Percentiles rank a stretch among this genome's conserved stretches.
Conservation (phyloP, 2,797 vertebrate genomes). For the Hyperoplus lanceolatus region DNA sequence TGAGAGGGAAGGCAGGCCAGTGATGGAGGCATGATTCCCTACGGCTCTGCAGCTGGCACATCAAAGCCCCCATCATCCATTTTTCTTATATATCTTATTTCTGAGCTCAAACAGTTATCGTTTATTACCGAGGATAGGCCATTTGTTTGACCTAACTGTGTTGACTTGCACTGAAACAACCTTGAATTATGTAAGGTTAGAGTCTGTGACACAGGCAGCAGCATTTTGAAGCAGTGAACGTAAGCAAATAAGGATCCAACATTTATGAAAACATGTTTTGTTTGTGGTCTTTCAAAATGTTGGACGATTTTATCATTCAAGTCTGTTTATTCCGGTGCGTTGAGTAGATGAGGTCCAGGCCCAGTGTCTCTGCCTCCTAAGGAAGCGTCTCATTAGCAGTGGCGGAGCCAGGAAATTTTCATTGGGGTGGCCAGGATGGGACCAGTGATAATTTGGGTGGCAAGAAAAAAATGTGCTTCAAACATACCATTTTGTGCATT, state of each 20-base stretch:
- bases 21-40: constrained; percentile 65
- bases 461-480: too few species aligned
- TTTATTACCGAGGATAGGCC: background rate
- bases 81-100: constrained; percentile 28
- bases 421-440: too few species aligned
- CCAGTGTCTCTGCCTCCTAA: constrained; percentile 8
- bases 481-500: too few species aligned
- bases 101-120: background rate
- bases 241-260: background rate
- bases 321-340: constrained; percentile 34
- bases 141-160: background rate
- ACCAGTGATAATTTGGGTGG: too few species aligned
- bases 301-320: constrained; percentile 21
- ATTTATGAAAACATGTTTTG: background rate
- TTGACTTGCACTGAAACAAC: constrained; percentile 12
- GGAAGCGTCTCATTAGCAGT: constrained; percentile 41
- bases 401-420: too few species aligned
- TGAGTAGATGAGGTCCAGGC: constrained; percentile 28
- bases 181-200: constrained; percentile 43
- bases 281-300: background rate
- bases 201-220: background rate
- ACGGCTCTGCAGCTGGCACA: constrained; percentile 70
- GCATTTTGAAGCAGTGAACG: constrained; percentile 1
- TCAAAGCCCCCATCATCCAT: constrained; percentile 38
- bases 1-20: constrained; percentile 52